Conservation (phyloP, 1,140 invertebrate species). For the Drosophila cardini region DNA sequence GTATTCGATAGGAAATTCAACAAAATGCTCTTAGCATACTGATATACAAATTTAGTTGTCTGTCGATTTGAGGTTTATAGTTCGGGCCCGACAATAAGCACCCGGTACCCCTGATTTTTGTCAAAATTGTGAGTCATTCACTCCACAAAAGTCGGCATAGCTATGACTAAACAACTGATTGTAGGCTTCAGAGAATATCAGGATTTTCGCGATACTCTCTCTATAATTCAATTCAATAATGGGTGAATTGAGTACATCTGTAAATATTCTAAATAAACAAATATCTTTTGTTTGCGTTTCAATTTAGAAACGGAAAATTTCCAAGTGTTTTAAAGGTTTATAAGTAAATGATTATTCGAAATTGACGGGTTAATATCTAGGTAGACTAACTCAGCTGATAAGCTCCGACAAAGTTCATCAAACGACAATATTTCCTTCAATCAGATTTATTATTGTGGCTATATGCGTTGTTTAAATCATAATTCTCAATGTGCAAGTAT, state of each 20-base stretch:
- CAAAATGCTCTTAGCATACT: slow-evolving; percentile 18
- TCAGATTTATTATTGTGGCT: slow-evolving; percentile 27
- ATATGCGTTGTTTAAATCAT: slow-evolving; percentile 25
- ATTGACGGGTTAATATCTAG: slow-evolving; percentile 7
- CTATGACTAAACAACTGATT: slow-evolving; percentile 31
- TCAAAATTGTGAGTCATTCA: slow-evolving; percentile 26
- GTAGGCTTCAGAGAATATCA: neutral
- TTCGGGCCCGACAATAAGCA: slow-evolving; percentile 12
- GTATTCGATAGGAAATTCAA: slow-evolving; percentile 5
- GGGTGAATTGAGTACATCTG: neutral
- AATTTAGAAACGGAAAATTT: slow-evolving; percentile 18
- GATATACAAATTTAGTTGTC: slow-evolving; percentile 20
- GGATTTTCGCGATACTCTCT: slow-evolving; percentile 1
- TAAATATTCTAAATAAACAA: neutral
- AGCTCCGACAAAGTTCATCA: slow-evolving; percentile 22
- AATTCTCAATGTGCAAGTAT: neutral
- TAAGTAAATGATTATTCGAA: neutral
- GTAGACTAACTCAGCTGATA: neutral
- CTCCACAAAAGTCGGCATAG: slow-evolving; percentile 16
- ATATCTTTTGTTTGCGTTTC: slow-evolving; percentile 4
- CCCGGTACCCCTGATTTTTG: slow-evolving; percentile 14
- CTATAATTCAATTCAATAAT: neutral
- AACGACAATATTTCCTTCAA: slow-evolving; percentile 28
- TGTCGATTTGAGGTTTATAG: neutral
- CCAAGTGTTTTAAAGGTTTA: neutral